Base-by-base conservation (phyloP, 2,797 vertebrate genomes). In the Sebastiscus tertius region DNA sequence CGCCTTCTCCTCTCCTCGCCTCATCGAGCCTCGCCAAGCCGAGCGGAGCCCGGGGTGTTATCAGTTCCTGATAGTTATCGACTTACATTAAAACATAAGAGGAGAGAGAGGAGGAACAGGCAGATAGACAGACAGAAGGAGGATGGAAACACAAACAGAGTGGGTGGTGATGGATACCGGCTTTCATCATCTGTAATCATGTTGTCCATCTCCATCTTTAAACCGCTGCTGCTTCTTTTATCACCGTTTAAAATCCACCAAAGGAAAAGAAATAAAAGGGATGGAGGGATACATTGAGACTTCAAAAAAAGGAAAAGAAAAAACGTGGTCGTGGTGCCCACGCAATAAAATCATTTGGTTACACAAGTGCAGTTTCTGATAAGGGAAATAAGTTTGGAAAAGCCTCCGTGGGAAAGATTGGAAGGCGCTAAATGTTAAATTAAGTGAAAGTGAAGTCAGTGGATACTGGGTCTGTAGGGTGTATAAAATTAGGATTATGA, bases 1-100 rank as follows among this genome's bases (percentile, higher is more conserved):
- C 76, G 36, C 71, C 72, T 81, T 68, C 79, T 56, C 72, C 74
- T 72, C 70, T 69, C 74, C 84, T 83, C 83, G 80, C 86, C 87
- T 90, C 88, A 88, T 92, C 81, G 80, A 81, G 86, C 82, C 72
- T 77, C 46, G 29, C 77, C 76, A 55, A 76, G 85, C 88, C 55
- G 33, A 83, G 84, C 60, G 26, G 69, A 84, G 84, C 89, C 79
- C 49, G 2, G 80, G 75, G 87, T 86, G 87, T 93, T 94, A 93
- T 93, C 93, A 87, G 85, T 36, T 63, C 71, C 85, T 86, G 93
- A 93, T 94, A 86, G 89, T 84, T 92, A 93, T 94, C 92, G 84
- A 91, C 90, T 91, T 90, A 85, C 91, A 93, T 94, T 94, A 92
- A 89, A 93, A 93, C 91, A 92, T 88, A 87, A 90, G 88, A 85